These are phyloP conservation scores for Argentina silus DNA, from an alignment of 2,797 vertebrate genomes.

Conservation along the genomic window DNA sequence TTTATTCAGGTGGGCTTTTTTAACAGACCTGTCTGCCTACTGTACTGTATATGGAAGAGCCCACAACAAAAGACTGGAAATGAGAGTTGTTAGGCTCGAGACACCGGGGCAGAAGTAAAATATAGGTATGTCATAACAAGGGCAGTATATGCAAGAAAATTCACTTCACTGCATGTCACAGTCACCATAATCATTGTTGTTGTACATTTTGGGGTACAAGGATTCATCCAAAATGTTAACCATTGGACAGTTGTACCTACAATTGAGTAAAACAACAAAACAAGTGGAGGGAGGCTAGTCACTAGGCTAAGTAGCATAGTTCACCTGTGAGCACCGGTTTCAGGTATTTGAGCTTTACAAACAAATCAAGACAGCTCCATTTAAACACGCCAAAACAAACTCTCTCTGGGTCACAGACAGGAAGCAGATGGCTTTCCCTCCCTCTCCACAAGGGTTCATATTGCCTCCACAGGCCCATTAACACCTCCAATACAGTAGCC, in stretches of 20 bases:
- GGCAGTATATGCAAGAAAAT: neutral
- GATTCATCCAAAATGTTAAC: no score
- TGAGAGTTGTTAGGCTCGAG: conserved; percentile 50
- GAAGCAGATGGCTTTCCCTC: conserved; percentile 70
- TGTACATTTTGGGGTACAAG: no score
- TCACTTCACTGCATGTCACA: no score
- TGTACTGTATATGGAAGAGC: conserved; percentile 59
- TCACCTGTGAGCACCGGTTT: neutral
- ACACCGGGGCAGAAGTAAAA: conserved; percentile 9
- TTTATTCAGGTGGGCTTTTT: conserved; percentile 72
- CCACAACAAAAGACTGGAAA: conserved; percentile 46
- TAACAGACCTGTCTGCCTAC: conserved; percentile 55
- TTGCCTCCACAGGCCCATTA: conserved; percentile 63
- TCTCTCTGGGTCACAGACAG: conserved; percentile 51
- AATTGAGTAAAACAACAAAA: no score
- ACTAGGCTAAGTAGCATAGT: neutral
- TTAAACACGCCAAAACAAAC: neutral
- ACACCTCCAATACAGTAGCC: conserved; percentile 66
- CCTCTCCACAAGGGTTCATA: conserved; percentile 66
- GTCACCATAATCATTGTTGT: no score
- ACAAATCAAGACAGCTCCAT: neutral
- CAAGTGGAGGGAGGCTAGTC: no score
- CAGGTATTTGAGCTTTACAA: neutral
- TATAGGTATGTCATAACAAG: neutral
- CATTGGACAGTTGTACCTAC: no score